Evolutionary conservation across 1,140 invertebrate species (phyloP).

Genomic region (Hycleus phaleratus): DNA sequence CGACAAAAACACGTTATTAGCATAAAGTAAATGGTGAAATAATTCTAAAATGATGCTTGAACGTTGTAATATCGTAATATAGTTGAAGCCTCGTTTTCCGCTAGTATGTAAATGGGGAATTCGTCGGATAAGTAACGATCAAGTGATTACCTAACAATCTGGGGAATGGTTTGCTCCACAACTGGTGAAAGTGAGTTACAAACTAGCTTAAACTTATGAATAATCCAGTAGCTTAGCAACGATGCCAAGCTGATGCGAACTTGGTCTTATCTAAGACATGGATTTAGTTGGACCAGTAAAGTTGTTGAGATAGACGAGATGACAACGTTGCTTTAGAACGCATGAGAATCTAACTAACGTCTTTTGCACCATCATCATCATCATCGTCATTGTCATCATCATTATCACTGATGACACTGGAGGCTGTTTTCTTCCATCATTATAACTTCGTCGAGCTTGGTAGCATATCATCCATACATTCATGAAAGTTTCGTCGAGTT

Average conservation of each 20-base stretch:
- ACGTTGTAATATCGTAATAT: background rate
- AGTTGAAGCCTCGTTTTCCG: background rate
- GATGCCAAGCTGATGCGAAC: slow-evolving; percentile 35
- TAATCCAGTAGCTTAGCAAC: slow-evolving; percentile 37
- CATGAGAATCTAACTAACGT: background rate
- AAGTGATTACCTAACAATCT: slow-evolving; percentile 40
- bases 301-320: background rate
- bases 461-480: slow-evolving; percentile 31
- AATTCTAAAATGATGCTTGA: too few relatives aligned
- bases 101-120: slow-evolving; percentile 31
- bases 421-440: slow-evolving; percentile 20
- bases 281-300: slow-evolving; percentile 24
- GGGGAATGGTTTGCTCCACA: slow-evolving; percentile 32
- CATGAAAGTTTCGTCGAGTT: slow-evolving; percentile 21
- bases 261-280: slow-evolving; percentile 35
- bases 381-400: too few relatives aligned
- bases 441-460: slow-evolving; percentile 29
- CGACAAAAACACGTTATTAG: too few relatives aligned
- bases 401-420: too few relatives aligned
- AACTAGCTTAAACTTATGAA: slow-evolving; percentile 38
- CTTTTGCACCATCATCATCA: too few relatives aligned
- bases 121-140: slow-evolving; percentile 36
- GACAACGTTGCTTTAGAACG: slow-evolving; percentile 5
- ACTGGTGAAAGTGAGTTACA: slow-evolving; percentile 34
- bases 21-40: too few relatives aligned